Conservation (phyloP, 2,888 invertebrate species). For the Drosophila ezoana region DNA sequence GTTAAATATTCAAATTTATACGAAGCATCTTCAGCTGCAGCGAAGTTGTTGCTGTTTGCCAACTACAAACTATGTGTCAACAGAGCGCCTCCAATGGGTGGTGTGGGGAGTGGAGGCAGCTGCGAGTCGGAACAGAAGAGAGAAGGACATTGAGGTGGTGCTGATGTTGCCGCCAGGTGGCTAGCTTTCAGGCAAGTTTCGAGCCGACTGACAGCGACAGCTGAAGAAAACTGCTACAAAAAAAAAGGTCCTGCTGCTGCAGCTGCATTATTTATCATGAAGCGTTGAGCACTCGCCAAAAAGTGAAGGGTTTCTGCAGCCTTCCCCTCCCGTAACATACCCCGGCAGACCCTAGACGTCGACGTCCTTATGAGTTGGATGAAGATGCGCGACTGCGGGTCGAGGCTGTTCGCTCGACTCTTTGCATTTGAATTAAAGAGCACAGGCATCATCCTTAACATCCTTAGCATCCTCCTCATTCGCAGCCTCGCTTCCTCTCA, state of each 20-base stretch:
- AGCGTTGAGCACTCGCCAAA: slow-evolving; percentile 59
- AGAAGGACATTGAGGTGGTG: not conserved
- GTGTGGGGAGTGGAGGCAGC: not conserved
- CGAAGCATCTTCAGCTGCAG: slow-evolving; percentile 72
- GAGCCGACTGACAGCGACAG: slow-evolving; percentile 57
- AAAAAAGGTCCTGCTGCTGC: slow-evolving; percentile 16
- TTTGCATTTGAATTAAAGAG: slow-evolving; percentile 75
- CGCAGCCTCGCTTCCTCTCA: slow-evolving; percentile 18
- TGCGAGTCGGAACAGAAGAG: not conserved
- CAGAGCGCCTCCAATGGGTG: slow-evolving; percentile 38
- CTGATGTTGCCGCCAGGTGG: slow-evolving; percentile 7
- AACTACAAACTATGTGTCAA: slow-evolving; percentile 76
- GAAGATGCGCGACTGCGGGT: slow-evolving; percentile 42
- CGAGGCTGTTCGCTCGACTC: slow-evolving; percentile 53
- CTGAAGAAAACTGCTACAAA: slow-evolving; percentile 56
- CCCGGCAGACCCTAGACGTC: not conserved
- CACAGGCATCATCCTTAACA: slow-evolving; percentile 20
- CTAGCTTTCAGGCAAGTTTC: slow-evolving; percentile 41
- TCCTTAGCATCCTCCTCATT: slow-evolving; percentile 8
- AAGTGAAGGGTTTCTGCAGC: slow-evolving; percentile 37
- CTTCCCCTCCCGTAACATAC: not conserved
- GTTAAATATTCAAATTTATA: slow-evolving; percentile 77
- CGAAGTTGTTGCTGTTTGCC: slow-evolving; percentile 60
- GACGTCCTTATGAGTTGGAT: slow-evolving; percentile 28
- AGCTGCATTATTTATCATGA: slow-evolving; percentile 74